Evolutionary conservation across 2,113 vertebrate genomes (phyloP), one percentile per base, ranked within the genome.

Genomic region (Paratilapia polleni): DNA sequence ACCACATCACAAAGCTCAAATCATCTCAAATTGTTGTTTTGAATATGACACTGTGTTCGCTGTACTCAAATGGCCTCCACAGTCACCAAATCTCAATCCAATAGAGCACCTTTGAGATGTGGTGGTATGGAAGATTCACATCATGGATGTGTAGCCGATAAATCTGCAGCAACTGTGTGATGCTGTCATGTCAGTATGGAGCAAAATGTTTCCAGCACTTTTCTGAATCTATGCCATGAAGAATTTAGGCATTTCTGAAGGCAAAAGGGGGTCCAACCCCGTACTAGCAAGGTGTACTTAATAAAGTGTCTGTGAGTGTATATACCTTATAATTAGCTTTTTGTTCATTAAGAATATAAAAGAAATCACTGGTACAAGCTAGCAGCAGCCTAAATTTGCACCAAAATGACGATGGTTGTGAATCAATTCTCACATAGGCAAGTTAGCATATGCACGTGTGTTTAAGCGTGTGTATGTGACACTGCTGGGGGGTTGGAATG

Each of bases 401-500:
- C 66, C 1, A 31, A 31, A 73, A 73, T 10, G 17, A 73, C 31
- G 26, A 52, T 26, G 47, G 5, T 19, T 52, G 17, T 13, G 47
- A 52, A 73, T 47, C 28, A 52, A 31, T 73, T 73, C 31, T 52
- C 47, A 52, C 66, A 31, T 70, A 70, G 66, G 66, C 26, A 73
- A 59, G 66, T 73, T 31, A 73, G 28, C 47, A 61, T 76, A 47
- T 66, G 57, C 56, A 60, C 60, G 14, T 73, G 12, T 63, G 22
- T 38, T 26, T 90, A 34, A 4, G 77, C 74, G 36, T 77, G 13
- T 31, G 63, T 34, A 63, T 3, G 11, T 9, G 6, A 73, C 88
- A 88, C 94, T 84, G 83, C 87, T 74, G 87, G 73, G 66, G 88
- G 82, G 17, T 84, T 91, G 92, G 92, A 95, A 93, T 94, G 89